Evolutionary conservation across 2,888 invertebrate genomes (phyloP).

Genomic region (Drosophila tanythrix): DNA sequence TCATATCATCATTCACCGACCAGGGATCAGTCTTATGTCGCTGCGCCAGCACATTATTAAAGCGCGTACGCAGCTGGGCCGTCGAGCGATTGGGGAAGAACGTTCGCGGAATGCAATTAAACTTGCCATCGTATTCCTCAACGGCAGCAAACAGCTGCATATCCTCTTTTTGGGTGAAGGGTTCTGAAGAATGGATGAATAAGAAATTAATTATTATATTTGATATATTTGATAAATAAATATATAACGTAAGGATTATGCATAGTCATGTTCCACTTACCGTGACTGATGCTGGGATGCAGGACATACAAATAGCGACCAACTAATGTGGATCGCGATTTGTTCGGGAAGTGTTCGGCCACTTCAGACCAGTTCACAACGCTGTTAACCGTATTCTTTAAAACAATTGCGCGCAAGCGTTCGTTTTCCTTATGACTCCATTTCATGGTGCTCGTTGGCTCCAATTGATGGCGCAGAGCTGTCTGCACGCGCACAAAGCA

Average conservation of each 20-base stretch:
- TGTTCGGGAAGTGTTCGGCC: conserved; percentile 87
- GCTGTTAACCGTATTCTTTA: conserved; percentile 87
- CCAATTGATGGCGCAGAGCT: conserved; percentile 79
- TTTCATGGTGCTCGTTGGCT: conserved; percentile 34
- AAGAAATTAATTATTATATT: neutral
- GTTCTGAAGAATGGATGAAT: conserved; percentile 50
- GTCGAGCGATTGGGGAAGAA: conserved; percentile 88
- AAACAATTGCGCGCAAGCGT: conserved; percentile 87
- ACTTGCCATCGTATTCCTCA: conserved; percentile 87
- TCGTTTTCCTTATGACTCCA: conserved; percentile 90
- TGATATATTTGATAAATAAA: neutral
- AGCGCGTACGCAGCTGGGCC: conserved; percentile 87
- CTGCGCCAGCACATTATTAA: conserved; percentile 85
- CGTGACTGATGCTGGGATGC: conserved; percentile 78
- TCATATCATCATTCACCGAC: conserved; percentile 87
- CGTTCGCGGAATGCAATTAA: conserved; percentile 86
- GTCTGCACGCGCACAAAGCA: conserved; percentile 89
- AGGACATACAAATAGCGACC: conserved; percentile 85
- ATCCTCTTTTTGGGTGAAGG: conserved; percentile 90
- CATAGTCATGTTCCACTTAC: conserved; percentile 55
- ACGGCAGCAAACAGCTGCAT: conserved; percentile 87
- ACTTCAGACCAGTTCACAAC: conserved; percentile 91
- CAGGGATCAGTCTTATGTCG: conserved; percentile 86
- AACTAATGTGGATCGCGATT: conserved; percentile 89
- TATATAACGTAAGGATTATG: neutral